Percentiles rank a stretch among this genome's conserved stretches.
These are phyloP conservation scores for Euthynnus affinis DNA, from an alignment of 2,797 vertebrate genomes.

Conservation along the genomic window DNA sequence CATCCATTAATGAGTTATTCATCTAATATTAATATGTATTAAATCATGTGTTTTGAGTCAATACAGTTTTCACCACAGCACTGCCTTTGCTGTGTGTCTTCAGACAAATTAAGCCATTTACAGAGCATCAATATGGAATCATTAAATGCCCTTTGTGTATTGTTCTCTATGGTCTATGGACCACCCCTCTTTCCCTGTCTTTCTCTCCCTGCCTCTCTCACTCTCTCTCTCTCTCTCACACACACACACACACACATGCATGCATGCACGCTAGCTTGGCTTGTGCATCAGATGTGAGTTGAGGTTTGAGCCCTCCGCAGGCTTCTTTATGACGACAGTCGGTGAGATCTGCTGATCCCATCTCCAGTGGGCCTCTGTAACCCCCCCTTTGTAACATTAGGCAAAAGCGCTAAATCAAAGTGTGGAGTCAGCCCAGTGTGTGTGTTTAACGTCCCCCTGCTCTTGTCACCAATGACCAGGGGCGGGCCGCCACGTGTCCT, in stretches of 20 bases:
- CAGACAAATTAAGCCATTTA: constrained; percentile 86
- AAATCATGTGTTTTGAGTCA: constrained; percentile 81
- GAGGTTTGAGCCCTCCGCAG: constrained; percentile 77
- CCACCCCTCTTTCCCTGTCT: constrained; percentile 68
- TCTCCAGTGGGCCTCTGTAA: constrained; percentile 80
- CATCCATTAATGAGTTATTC: constrained; percentile 82
- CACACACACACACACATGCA: constrained; percentile 34
- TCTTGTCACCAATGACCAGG: constrained; percentile 88
- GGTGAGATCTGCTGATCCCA: constrained; percentile 86
- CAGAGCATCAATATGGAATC: constrained; percentile 84
- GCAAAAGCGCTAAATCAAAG: constrained; percentile 88
- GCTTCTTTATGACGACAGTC: constrained; percentile 82
- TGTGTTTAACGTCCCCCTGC: constrained; percentile 86
- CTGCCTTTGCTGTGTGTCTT: constrained; percentile 75
- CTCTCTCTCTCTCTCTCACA: not conserved
- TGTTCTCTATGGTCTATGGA: constrained; percentile 80
- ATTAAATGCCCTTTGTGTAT: constrained; percentile 85
- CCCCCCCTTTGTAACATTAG: constrained; percentile 83
- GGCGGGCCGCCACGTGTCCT: constrained; percentile 86
- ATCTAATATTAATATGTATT: constrained; percentile 85
- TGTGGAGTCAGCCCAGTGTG: constrained; percentile 85
- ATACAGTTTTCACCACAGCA: constrained; percentile 73
- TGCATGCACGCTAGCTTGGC: constrained; percentile 48
- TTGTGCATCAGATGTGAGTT: constrained; percentile 67
- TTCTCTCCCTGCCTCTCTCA: constrained; percentile 10